Evolutionary conservation across 2,888 invertebrate species (phyloP).

Genomic region (Conchocele bisecta): DNA sequence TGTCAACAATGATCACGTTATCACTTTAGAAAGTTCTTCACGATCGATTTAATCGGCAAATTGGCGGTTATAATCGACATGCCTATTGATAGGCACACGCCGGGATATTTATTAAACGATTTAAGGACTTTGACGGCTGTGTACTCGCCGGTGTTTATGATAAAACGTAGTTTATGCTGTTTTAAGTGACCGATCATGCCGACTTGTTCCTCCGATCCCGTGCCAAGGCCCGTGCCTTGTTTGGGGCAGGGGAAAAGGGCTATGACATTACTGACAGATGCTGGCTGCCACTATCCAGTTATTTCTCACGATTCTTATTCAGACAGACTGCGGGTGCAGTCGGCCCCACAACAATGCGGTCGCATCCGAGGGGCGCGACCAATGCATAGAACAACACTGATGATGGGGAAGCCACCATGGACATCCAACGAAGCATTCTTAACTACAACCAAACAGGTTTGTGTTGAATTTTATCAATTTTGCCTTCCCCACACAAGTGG

Average conservation of each 20-base stretch:
- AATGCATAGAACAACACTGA: slow-evolving; percentile 75
- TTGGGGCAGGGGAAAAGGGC: slow-evolving; percentile 72
- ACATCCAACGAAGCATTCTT: slow-evolving; percentile 61
- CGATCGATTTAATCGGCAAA: slow-evolving; percentile 13
- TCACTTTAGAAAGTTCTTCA: slow-evolving; percentile 2
- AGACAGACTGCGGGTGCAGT: slow-evolving; percentile 60
- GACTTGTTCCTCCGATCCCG: slow-evolving; percentile 23
- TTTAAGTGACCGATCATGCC: slow-evolving; percentile 19
- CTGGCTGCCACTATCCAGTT: slow-evolving; percentile 71
- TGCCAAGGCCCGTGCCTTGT: slow-evolving; percentile 13
- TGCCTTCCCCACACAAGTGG: no score
- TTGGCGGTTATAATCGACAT: no score
- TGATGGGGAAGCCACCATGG: slow-evolving; percentile 72
- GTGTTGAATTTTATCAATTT: slow-evolving; percentile 14
- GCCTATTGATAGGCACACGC: no score
- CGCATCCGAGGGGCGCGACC: slow-evolving; percentile 67
- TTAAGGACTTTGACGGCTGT: no score
- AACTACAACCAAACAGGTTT: slow-evolving; percentile 75
- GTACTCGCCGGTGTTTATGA: no score
- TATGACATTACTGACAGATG: slow-evolving; percentile 70
- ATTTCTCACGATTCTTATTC: slow-evolving; percentile 67
- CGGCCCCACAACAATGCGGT: slow-evolving; percentile 63
- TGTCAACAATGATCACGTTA: slow-evolving; percentile 49
- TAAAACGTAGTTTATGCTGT: not conserved
- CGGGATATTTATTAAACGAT: no score